Evolutionary conservation across 2,797 vertebrate species (phyloP), one percentile per base, ranked within the genome.

Genomic region (Clarias platycephalus): DNA sequence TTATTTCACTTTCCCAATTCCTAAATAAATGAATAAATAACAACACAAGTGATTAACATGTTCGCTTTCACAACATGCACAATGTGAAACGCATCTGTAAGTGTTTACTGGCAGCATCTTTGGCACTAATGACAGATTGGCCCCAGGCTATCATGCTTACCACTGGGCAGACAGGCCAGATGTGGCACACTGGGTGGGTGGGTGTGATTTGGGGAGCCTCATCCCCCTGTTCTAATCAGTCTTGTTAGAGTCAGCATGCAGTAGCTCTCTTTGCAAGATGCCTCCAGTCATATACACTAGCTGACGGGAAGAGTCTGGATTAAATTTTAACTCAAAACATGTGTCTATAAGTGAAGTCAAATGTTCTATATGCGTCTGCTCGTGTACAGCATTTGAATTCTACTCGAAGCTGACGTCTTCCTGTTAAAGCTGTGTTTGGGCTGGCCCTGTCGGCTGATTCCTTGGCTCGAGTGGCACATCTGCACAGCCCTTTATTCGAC

Each of bases 171-270:
- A 85, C 74, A 55, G 83, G 68, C 82, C 81, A 77, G 83, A 83
- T 31, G 84, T 76, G 76, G 63, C 37, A 60, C 12, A n/a, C 57
- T 66, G 55, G 72, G 40, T 76, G 84, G 57, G 84, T 84, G 84
- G 76, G 78, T 57, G 78, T 62, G 66, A 20, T 74, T 55, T 80
- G 37, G 44, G 68, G 81, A 85, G 84, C 80, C 75, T 80, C 16
- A 77, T 77, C 68, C 60, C 74, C 76, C 57, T 22, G 6, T 66
- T 87, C 62, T 85, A 88, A 88, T 89, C 88, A 89, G 87, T 85
- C 88, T 89, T 85, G 87, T 89, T 87, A 87, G 88, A 81, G 85
- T 88, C 85, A 78, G 87, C 83, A 86, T 88, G 85, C 84, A 82
- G 88, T 89, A 88, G 83, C 84, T 84, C 83, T 80, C 75, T 85